phyloP scores from a whole-genome alignment of 2,113 vertebrate species.

The Rhinogobius similis region DNA sequence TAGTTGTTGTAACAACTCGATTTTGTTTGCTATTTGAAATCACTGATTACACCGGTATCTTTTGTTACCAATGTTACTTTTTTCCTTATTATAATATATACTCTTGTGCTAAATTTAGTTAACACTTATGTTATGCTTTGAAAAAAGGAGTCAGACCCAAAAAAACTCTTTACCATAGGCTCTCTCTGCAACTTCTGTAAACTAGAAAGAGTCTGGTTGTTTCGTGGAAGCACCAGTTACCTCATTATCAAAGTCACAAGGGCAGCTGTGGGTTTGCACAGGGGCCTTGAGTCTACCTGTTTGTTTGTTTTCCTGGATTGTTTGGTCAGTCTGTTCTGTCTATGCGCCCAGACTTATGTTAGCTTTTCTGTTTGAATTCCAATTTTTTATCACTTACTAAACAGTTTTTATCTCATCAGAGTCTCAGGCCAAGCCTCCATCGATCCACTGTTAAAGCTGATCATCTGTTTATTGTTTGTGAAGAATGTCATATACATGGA shows the following conservation, averaged over 20 bases:
- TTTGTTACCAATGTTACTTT: not conserved
- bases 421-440: slow-evolving; percentile 49
- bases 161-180: not conserved
- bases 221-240: slow-evolving; percentile 45
- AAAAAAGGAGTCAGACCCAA: not conserved
- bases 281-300: slow-evolving; percentile 23
- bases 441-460: slow-evolving; percentile 23
- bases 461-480: slow-evolving; percentile 11
- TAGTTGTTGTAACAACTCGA: not conserved
- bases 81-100: not conserved
- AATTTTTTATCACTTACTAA: slow-evolving; percentile 53
- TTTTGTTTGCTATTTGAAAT: not conserved
- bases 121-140: not conserved
- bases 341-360: slow-evolving; percentile 15
- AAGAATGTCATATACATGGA: not conserved
- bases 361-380: slow-evolving; percentile 53
- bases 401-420: slow-evolving; percentile 56
- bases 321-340: slow-evolving; percentile 56
- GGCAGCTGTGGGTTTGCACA: slow-evolving; percentile 34
- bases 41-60: too few relatives aligned
- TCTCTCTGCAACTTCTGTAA: not conserved
- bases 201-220: slow-evolving; percentile 3
- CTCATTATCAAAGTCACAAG: slow-evolving; percentile 25
- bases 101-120: not conserved
- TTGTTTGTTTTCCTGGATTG: slow-evolving; percentile 57